Evolutionary conservation across 2,797 vertebrate genomes (phyloP), one percentile per base, ranked within the genome.

Genomic region (Danionella dracula): DNA sequence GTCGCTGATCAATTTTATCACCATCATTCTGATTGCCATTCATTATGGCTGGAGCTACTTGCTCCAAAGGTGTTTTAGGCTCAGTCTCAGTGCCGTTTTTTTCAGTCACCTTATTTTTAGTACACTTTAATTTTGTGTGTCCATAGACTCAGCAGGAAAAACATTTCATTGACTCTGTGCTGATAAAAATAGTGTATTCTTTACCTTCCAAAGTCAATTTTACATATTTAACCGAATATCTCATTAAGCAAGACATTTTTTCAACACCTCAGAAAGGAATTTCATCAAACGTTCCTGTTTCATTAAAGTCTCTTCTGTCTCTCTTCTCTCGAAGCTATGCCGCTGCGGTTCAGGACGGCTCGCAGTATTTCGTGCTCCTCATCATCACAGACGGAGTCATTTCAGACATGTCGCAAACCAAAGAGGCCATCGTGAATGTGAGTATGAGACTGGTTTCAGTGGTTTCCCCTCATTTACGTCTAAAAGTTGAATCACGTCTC

Each of bases 351-450:
- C 93, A 94, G 79, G 95, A 98, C 0, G 95, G 95, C 40, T 95
- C 94, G 3, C 95, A 97, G 89, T 98, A 98, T 81, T 96, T 94
- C 0, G 86, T 98, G 66, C 91, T 98, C 49, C 94, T 98, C 77
- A 97, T 98, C 87, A 95, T 98, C 85, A 98, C 95, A 0, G 95
- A 98, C 0, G 95, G 95, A 0, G 95, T 97, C 78, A 97, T 97
- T 75, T 97, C 95, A 0, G 95, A 98, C 83, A 98, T 98, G 95
- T 93, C 95, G 0, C 95, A 97, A 86, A 98, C 95, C 77, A 98
- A 98, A 90, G 95, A 98, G 83, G 95, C 95, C 73, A 98, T 98
- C 0, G 95, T 98, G 51, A 95, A 94, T 1, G 95, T 97, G 86
- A 94, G 94, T 82, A 77, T 8, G 27, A 31, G 6, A n/a, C 42